Conservation (phyloP, 2,888 invertebrate species). For the Cataglyphis livida region DNA sequence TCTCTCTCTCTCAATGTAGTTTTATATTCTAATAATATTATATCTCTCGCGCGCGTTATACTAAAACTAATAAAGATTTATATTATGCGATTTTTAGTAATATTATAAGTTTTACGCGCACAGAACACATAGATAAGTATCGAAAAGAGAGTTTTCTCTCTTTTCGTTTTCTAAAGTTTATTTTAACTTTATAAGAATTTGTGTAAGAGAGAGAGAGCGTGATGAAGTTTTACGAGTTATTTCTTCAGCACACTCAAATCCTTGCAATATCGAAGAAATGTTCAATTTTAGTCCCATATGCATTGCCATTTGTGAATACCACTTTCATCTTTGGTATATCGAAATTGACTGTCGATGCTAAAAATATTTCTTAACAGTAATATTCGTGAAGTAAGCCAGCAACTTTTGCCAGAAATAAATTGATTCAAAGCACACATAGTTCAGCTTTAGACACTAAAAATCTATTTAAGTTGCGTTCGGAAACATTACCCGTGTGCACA, state of each 20-base stretch:
- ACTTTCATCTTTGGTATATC: constrained; percentile 21
- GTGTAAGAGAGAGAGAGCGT: neutral
- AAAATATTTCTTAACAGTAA: constrained; percentile 30
- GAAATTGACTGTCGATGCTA: constrained; percentile 44
- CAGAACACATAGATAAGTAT: constrained; percentile 2
- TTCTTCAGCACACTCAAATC: neutral
- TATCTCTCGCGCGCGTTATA: constrained; percentile 14
- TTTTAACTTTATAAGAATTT: constrained; percentile 30
- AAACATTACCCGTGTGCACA: too few species aligned
- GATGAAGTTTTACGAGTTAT: constrained; percentile 31
- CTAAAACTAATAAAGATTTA: constrained; percentile 40
- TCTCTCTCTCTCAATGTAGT: neutral
- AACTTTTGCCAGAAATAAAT: constrained; percentile 41
- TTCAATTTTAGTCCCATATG: constrained; percentile 34
- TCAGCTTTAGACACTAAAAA: neutral
- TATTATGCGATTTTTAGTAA: constrained; percentile 32
- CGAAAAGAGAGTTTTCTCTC: neutral
- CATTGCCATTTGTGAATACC: constrained; percentile 31
- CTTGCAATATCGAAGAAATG: constrained; percentile 22
- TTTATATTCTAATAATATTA: constrained; percentile 34
- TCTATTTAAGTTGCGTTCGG: neutral
- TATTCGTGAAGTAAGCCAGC: constrained; percentile 1
- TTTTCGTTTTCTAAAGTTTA: neutral
- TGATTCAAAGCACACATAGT: constrained; percentile 1
- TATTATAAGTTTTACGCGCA: constrained; percentile 15